These are phyloP conservation scores for Dione juno DNA, from an alignment of 2,888 invertebrate species.

Conservation along the genomic window DNA sequence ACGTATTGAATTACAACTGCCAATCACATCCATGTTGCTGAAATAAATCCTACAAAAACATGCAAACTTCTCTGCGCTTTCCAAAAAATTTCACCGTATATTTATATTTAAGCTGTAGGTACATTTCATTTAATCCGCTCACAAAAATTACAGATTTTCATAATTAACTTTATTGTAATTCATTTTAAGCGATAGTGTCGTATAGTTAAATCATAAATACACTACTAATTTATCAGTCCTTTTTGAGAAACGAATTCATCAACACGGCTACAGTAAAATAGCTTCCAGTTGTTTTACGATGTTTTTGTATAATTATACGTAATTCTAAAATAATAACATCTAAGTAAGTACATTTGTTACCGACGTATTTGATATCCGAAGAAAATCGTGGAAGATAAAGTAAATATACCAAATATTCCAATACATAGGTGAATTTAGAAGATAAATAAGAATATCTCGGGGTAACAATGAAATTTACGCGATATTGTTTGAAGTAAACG, in stretches of 20 bases:
- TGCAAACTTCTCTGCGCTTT: background rate
- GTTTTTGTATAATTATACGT: no score
- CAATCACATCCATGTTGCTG: constrained; percentile 22
- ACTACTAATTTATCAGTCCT: no score
- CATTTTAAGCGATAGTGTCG: no score
- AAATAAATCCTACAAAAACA: constrained; percentile 9
- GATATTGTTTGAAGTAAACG: constrained; percentile 35
- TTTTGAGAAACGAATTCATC: no score
- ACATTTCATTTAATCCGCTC: background rate
- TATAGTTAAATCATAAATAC: no score
- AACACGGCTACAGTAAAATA: background rate
- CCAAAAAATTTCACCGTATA: constrained; percentile 8
- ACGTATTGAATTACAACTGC: constrained; percentile 19
- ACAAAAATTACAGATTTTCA: background rate
- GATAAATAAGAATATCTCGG: constrained; percentile 18
- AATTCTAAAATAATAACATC: background rate
- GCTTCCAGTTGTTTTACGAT: no score
- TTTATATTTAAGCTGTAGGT: background rate
- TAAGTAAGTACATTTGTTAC: background rate
- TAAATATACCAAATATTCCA: constrained; percentile 2
- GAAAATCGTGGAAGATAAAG: background rate
- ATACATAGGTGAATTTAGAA: background rate
- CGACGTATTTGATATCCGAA: background rate
- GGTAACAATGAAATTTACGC: constrained; percentile 28
- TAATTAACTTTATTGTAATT: background rate